A percentile compares a stretch with the other conserved stretches of the same genome.
Evolutionary conservation across 2,888 invertebrate genomes (phyloP).

Genomic region (Phorcus lineatus): DNA sequence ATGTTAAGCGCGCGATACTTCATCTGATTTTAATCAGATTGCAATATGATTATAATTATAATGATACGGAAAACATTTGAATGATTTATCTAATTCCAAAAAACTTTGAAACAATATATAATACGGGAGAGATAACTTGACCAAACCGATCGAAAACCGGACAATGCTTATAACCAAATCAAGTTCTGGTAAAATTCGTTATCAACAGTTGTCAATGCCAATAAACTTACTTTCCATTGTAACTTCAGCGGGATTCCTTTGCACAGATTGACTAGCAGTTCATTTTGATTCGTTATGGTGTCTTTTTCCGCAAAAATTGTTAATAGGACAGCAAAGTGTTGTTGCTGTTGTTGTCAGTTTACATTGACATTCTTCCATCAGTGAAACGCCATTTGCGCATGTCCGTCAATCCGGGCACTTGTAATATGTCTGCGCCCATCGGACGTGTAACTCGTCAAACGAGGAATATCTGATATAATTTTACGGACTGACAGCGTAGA

Average conservation of each 20-base stretch:
- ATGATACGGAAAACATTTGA: too few species aligned
- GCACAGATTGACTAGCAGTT: neutral
- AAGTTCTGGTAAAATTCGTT: neutral
- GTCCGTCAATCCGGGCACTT: conserved; percentile 21
- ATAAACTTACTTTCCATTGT: conserved; percentile 14
- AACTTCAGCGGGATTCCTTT: neutral
- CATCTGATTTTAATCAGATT: too few species aligned
- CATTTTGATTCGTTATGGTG: neutral
- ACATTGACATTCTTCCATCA: conserved; percentile 42
- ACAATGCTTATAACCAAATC: neutral
- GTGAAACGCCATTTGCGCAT: neutral
- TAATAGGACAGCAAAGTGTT: neutral
- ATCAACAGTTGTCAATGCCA: neutral
- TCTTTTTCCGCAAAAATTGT: neutral
- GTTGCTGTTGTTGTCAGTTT: conserved; percentile 43
- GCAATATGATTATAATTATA: too few species aligned
- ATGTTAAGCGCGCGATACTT: too few species aligned
- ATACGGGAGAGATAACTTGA: too few species aligned
- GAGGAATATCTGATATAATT: too few species aligned
- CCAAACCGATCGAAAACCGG: neutral
- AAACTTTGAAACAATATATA: too few species aligned
- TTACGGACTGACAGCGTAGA: too few species aligned
- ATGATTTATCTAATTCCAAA: too few species aligned
- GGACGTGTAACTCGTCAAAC: too few species aligned
- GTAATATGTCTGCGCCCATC: conserved; percentile 27